phyloP scores from a whole-genome alignment of 2,888 invertebrate genomes.

The Parelbella ahira region DNA sequence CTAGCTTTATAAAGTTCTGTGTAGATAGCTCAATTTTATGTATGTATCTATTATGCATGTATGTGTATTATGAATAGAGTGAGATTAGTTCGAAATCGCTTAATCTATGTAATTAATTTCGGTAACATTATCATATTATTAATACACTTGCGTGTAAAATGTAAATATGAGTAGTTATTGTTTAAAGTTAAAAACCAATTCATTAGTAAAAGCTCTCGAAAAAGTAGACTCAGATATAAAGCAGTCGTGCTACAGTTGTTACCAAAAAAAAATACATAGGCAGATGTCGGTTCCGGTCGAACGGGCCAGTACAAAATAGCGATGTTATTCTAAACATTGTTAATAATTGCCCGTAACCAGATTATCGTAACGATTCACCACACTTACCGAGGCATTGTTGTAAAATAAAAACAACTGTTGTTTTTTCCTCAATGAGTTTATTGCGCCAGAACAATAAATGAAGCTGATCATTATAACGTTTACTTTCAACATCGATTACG shows the following conservation, averaged over 20 bases:
- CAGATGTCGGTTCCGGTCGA: constrained; percentile 44
- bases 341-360: constrained; percentile 46
- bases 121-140: too few species aligned
- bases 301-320: constrained; percentile 39
- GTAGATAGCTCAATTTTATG: too few species aligned
- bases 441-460: constrained; percentile 80
- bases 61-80: too few species aligned
- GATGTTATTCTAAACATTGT: constrained; percentile 37
- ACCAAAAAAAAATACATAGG: constrained; percentile 33
- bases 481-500: constrained; percentile 81
- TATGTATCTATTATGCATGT: too few species aligned
- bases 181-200: too few species aligned
- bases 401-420: constrained; percentile 68
- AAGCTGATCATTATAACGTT: constrained; percentile 79
- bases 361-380: constrained; percentile 47
- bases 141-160: too few species aligned
- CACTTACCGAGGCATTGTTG: constrained; percentile 41
- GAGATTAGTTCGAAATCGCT: too few species aligned
- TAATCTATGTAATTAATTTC: too few species aligned
- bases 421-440: constrained; percentile 76
- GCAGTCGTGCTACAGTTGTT: constrained; percentile 10
- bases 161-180: too few species aligned
- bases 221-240: not conserved
- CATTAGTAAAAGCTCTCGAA: constrained; percentile 5
- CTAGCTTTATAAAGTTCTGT: too few species aligned